These are phyloP conservation scores for Anoura caudifer DNA, from an alignment of 2,113 vertebrate species.

Conservation along the genomic window DNA sequence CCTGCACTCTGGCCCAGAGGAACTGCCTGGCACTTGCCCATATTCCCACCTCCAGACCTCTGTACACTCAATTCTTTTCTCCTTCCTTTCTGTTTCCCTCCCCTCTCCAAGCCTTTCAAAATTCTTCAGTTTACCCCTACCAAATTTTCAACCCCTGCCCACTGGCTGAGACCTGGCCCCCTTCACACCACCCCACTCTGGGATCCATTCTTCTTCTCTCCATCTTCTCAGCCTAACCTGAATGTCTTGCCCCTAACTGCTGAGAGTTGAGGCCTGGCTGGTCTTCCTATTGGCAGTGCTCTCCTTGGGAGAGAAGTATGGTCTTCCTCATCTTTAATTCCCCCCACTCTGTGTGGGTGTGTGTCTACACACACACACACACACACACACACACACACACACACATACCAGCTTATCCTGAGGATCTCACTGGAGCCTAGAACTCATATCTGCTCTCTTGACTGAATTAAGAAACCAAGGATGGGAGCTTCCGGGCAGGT, in stretches of 20 bases:
- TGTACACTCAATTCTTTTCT: neutral
- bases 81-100: neutral
- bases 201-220: neutral
- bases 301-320: neutral
- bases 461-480: neutral
- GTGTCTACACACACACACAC: neutral
- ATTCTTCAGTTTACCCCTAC: neutral
- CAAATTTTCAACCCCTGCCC: neutral
- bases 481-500: too few relatives aligned
- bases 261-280: neutral
- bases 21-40: neutral
- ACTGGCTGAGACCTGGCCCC: neutral
- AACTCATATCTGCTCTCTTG: neutral
- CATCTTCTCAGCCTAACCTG: neutral
- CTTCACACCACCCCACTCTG: neutral
- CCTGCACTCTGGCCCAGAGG: neutral
- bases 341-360: neutral
- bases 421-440: neutral
- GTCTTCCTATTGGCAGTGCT: too few relatives aligned
- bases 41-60: neutral
- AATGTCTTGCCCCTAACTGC: neutral
- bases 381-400: too few relatives aligned
- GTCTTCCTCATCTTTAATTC: neutral
- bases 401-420: neutral
- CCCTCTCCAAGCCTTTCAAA: neutral